Evolutionary conservation across 2,113 vertebrate species (phyloP), one percentile per base, ranked within the genome.

Genomic region (Columba janthina): DNA sequence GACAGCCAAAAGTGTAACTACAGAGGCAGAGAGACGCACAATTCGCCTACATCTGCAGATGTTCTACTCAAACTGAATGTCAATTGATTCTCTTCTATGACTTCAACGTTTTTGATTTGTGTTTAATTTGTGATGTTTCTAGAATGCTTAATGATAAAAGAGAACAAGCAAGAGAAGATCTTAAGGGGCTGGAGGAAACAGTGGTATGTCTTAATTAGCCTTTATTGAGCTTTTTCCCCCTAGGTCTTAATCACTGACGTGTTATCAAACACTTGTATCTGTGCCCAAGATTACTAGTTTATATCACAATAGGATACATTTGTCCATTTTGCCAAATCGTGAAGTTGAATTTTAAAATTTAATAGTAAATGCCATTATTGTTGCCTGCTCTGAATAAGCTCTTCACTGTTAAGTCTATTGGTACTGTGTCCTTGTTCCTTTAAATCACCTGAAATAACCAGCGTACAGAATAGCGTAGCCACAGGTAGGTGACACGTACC

Each of bases 121-220:
- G 36, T 40, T 56, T 93, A 44, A 66, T 74, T 48, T 70, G n/a
- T 84, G 48, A 34, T 94, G 71, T 95, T 93, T 95, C 44, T 86
- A 99, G 99, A 91, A 93, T 98, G 85, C 98, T 99, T 74, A 99
- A 99, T 92, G 99, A 99, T 92, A 99, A 99, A 97, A 97, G 98
- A 54, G 99, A 99, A 66, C 99, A 99, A 97, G 99, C 98, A 90
- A 98, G 98, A 93, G 99, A 99, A 96, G 99, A 99, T 94, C 98
- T 99, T 50, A 99, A 99, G 93, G 99, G 99, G 29, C 97, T 99
- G 77, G 99, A 99, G 92, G 99, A 99, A 95, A 99, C 99, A 11
- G 99, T 99, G 99, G 99, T 99, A 97, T 42, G 98, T 97, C 46
- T 85, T 77, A 11, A 75, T 53, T 79, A 67, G 29, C 11, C 5